Evolutionary conservation across 2,113 vertebrate species (phyloP), one percentile per base, ranked within the genome.

Genomic region (Rhadina sibilatrix): DNA sequence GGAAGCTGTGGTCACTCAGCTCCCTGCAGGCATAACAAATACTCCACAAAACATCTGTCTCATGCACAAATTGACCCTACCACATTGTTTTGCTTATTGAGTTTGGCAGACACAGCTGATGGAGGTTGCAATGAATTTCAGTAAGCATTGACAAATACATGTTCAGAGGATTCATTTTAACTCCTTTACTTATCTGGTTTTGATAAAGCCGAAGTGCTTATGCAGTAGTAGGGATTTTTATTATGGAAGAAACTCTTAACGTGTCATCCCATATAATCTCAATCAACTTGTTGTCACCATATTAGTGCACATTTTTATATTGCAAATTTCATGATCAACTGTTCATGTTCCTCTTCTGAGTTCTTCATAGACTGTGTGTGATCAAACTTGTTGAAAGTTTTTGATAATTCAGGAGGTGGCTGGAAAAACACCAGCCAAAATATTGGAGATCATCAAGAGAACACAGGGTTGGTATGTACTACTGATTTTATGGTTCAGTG

Each of bases 11-110:
- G 91, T 93, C 91, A 95, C 63, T 95, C 37, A 61, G 33, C 33
- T 95, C 89, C 89, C 93, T 90, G 59, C 30, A 89, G 93, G 59
- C 87, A 66, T 80, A 65, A 68, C 50, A 91, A 91, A 47, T 60
- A 69, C 68, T 93, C 75, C 54, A 85, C 54, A 79, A 87, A 96
- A 90, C 93, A 91, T 50, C 87, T 91, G 81, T 61, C 91, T 93
- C 15, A 0, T 76, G 50, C 66, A 40, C 57, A 91, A 96, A 95
- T 91, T 85, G 74, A 80, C 78, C 78, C 54, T 33, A 69, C 42
- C 40, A 65, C 35, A 72, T 79, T 76, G 94, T 84, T 95, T 87
- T 87, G 44, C 90, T 79, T 94, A 94, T 40, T 85, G 61, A 65
- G 28, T 57, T 68, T 94, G 87, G 77, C 93, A 96, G 89, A 83